A percentile compares a stretch with the other conserved stretches of the same genome.
Conservation (phyloP, 2,888 invertebrate species). For the Hirtodrosophila cameraria region DNA sequence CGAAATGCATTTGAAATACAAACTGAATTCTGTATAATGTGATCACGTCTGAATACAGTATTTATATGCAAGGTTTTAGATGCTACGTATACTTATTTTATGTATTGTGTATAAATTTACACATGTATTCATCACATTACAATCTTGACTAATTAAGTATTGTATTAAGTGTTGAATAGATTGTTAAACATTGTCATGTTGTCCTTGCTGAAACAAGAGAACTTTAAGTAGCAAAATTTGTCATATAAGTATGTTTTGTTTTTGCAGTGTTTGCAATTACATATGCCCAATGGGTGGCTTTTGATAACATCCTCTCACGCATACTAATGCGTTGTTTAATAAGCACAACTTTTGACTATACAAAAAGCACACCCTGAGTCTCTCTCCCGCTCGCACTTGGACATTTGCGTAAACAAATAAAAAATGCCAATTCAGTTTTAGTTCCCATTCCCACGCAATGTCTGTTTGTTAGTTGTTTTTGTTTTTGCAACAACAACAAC, state of each 20-base stretch:
- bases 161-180: neutral
- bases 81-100: too few species aligned
- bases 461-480: constrained; percentile 38
- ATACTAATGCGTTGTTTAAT: constrained; percentile 39
- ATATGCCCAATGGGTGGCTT: neutral
- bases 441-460: constrained; percentile 75
- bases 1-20: too few species aligned
- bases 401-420: constrained; percentile 22
- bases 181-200: neutral
- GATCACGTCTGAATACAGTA: too few species aligned
- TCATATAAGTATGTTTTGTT: too few species aligned
- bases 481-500: constrained; percentile 28
- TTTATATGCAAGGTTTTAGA: too few species aligned
- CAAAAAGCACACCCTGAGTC: constrained; percentile 2
- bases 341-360: constrained; percentile 31
- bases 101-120: too few species aligned
- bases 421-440: constrained; percentile 42
- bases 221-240: constrained; percentile 9
- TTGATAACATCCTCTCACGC: constrained; percentile 11
- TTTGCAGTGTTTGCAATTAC: neutral
- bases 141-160: neutral
- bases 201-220: constrained; percentile 5
- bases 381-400: neutral
- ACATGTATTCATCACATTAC: neutral
- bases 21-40: too few species aligned